A percentile compares a stretch with the other conserved stretches of the same genome.
Evolutionary conservation across 2,113 vertebrate species (phyloP).

Genomic region (Gavia stellata): DNA sequence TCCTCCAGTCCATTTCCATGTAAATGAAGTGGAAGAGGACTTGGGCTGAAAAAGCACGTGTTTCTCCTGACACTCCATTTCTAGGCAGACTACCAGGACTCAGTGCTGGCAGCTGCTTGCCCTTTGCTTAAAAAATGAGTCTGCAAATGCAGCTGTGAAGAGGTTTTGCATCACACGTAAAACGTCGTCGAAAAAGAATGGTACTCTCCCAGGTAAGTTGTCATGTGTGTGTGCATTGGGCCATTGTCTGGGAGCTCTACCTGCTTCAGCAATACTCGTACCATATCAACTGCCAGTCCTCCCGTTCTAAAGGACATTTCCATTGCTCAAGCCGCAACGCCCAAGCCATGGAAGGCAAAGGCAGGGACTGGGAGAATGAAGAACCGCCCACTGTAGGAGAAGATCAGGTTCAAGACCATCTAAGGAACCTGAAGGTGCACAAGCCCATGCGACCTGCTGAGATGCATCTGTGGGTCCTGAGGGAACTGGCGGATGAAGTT

Average conservation of each 20-base stretch:
- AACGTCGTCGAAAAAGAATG: rapidly evolving
- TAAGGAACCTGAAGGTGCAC: no score
- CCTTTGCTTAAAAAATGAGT: neutral
- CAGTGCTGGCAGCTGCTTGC: neutral
- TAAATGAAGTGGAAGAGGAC: neutral
- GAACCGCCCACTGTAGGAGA: no score
- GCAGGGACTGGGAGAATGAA: no score
- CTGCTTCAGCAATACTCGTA: neutral
- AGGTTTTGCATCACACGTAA: neutral
- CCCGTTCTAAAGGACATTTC: neutral
- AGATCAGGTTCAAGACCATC: no score
- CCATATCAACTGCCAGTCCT: neutral
- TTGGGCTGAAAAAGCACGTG: neutral
- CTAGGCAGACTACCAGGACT: neutral
- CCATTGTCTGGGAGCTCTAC: neutral
- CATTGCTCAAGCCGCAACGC: no score
- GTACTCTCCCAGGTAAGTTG: neutral
- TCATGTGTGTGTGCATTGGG: rapidly evolving
- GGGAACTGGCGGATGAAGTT: no score
- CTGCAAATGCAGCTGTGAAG: neutral
- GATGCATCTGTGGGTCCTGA: no score
- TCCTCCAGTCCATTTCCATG: neutral
- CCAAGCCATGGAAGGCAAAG: no score
- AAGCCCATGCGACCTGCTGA: no score
- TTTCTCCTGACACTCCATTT: neutral